These are phyloP conservation scores for Bufo gargarizans DNA, from an alignment of 2,113 vertebrate genomes.

Conservation along the genomic window DNA sequence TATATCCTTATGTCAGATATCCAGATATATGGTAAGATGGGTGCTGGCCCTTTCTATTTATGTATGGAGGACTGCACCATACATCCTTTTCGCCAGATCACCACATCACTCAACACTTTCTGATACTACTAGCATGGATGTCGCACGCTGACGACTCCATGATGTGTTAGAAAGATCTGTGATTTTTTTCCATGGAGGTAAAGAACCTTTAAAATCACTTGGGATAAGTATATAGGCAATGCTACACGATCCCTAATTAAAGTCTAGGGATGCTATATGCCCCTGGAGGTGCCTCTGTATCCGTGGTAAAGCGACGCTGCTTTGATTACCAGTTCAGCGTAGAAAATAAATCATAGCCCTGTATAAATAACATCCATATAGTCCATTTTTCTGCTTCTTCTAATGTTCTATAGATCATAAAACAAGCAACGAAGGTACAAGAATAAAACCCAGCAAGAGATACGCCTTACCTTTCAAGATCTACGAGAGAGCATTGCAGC, in stretches of 20 bases:
- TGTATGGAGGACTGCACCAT: not conserved
- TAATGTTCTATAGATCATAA: too few relatives aligned
- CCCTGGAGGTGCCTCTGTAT: not conserved
- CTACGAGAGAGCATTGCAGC: not conserved
- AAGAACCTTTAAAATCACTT: not conserved
- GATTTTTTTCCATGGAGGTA: conserved; percentile 14
- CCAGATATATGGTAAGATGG: not conserved
- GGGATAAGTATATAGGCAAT: not conserved
- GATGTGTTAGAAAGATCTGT: conserved; percentile 5
- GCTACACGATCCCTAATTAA: conserved; percentile 16
- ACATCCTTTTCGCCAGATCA: not conserved
- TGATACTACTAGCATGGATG: not conserved
- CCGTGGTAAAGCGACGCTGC: not conserved
- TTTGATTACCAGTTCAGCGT: not conserved
- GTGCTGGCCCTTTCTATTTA: not conserved
- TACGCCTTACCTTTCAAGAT: conserved; percentile 10
- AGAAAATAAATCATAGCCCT: not conserved
- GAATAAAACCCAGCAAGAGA: not conserved
- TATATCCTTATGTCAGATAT: too few relatives aligned
- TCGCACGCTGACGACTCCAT: not conserved
- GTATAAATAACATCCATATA: not conserved
- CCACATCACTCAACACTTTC: not conserved
- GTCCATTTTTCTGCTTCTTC: not conserved
- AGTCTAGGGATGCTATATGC: not conserved
- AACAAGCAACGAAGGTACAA: not conserved